Conservation (phyloP, 2,113 vertebrate genomes). For the Lamprotornis superbus region DNA sequence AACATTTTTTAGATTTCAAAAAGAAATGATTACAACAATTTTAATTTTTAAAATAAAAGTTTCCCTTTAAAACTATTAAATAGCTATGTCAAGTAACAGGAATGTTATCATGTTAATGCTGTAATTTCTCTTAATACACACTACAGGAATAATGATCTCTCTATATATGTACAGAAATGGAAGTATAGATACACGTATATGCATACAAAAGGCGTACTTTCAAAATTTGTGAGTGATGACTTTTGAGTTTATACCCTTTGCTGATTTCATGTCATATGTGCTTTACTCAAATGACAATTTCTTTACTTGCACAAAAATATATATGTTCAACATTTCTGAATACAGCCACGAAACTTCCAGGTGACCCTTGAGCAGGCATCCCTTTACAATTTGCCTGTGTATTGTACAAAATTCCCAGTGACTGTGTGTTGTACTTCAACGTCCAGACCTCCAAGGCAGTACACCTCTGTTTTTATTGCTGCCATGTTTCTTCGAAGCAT, state of each 20-base stretch:
- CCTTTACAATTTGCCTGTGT: not conserved
- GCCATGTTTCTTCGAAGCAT: conserved; percentile 40
- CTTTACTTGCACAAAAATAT: not conserved
- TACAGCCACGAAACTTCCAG: not conserved
- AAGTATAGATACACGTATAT: not conserved
- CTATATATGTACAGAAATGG: not conserved
- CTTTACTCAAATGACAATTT: not conserved
- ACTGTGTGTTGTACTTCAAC: not conserved
- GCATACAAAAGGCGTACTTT: not conserved
- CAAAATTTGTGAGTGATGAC: not conserved
- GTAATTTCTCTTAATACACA: not conserved
- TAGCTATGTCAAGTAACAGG: not conserved
- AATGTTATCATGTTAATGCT: not conserved
- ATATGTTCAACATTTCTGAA: not conserved
- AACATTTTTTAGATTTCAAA: not conserved
- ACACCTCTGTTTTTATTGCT: conserved; percentile 4
- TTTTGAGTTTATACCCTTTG: not conserved
- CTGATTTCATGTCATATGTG: not conserved
- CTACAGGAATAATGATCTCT: not conserved
- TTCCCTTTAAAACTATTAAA: not conserved
- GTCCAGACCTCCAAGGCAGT: conserved; percentile 9
- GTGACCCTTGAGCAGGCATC: not conserved
- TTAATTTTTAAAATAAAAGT: not conserved
- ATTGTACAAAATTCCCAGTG: not conserved
- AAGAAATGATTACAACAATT: not conserved